Evolutionary conservation across 2,888 invertebrate genomes (phyloP), one percentile per base, ranked within the genome.

Genomic region (Parapristionchus giblindavisi): DNA sequence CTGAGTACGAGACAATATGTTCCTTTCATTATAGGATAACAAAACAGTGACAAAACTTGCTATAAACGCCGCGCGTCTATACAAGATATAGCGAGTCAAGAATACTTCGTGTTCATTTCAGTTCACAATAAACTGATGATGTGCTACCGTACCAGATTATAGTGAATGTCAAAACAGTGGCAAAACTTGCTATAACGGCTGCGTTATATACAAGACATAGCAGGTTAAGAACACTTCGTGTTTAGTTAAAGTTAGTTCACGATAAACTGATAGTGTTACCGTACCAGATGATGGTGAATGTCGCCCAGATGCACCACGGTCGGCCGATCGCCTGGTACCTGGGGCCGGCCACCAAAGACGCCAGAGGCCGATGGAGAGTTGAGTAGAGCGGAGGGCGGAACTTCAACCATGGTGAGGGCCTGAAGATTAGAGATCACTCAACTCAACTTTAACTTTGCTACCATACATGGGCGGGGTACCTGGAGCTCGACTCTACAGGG

Each of bases 361-460:
- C 68, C 68, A 2, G 51, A 21, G 5, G 68, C 21, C 14, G 51
- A 51, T n/a, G 14, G 24, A 8, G 68, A 68, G n/a, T 0, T 32
- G 54, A 24, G 5, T 2, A 52, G 51, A 3, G 34, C 52, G 24
- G 68, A 32, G 2, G 48, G 51, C 8, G 68, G 68, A 34, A 68
- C 68, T 24, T 68, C 68, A 6, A 68, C 68, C 68, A 68, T 32
- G 14, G 68, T 52, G 2, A 68, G 68, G 14, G 68, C 36, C 68
- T 68, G 66, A 4, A 51, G 43, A 40, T 17, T n/a, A n/a, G n/a
- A n/a, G n/a, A n/a, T n/a, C n/a, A n/a, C n/a, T n/a, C n/a, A n/a
- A n/a, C n/a, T n/a, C n/a, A n/a, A n/a, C n/a, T n/a, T n/a, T n/a
- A n/a, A n/a, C n/a, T n/a, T n/a, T n/a, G n/a, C n/a, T n/a, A n/a